These are phyloP conservation scores for Bradysia coprophila DNA, from an alignment of 1,140 invertebrate genomes.

Conservation along the genomic window DNA sequence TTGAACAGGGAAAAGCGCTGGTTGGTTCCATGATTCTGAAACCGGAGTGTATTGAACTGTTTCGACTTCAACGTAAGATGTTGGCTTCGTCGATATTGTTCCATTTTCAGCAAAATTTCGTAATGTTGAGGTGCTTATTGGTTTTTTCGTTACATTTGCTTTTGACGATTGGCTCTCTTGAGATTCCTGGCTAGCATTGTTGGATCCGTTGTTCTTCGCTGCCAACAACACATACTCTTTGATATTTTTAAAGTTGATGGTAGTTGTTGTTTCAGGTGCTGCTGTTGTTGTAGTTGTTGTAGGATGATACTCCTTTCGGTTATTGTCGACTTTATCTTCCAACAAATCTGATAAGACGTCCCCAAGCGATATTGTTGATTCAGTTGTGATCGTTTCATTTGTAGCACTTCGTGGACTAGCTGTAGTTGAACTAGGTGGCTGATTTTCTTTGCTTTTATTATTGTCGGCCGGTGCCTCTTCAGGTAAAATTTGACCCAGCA, in stretches of 20 bases:
- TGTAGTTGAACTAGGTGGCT: background rate
- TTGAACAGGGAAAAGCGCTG: conserved; percentile 19
- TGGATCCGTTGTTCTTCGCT: conserved; percentile 7
- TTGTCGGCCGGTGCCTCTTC: background rate
- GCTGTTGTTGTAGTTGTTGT: too few species aligned
- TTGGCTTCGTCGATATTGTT: conserved; percentile 1
- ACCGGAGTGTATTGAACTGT: conserved; percentile 1
- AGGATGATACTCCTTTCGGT: background rate
- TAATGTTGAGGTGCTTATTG: background rate
- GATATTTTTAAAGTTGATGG: conserved; percentile 17
- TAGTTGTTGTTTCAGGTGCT: too few species aligned
- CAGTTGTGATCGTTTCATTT: background rate
- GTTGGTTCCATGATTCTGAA: conserved; percentile 4
- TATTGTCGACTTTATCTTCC: conserved; percentile 3
- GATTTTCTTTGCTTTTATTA: too few species aligned
- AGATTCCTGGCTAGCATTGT: background rate
- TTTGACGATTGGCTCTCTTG: background rate
- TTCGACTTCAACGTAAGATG: conserved; percentile 1
- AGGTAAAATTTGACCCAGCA: background rate
- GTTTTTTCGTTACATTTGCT: background rate
- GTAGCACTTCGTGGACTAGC: too few species aligned
- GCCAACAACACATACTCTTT: conserved; percentile 18
- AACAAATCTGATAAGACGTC: background rate
- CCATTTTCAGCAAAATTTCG: conserved; percentile 5
- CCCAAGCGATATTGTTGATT: background rate